These are phyloP conservation scores for Drosophila austrosaltans DNA, from an alignment of 2,888 invertebrate species.

Conservation along the genomic window DNA sequence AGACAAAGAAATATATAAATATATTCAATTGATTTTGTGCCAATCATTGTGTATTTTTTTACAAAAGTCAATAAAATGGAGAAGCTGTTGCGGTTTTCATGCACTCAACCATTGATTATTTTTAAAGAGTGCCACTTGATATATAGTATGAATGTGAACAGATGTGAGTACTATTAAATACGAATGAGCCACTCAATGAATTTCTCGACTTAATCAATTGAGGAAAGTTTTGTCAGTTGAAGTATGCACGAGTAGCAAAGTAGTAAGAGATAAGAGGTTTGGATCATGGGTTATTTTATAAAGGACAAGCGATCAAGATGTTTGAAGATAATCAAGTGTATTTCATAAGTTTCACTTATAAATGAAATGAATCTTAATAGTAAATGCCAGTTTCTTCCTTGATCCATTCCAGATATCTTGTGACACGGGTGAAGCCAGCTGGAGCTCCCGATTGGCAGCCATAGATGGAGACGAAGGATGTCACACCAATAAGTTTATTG, in stretches of 20 bases:
- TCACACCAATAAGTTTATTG: conserved; percentile 55
- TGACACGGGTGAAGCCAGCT: conserved; percentile 38
- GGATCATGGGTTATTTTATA: too few species aligned
- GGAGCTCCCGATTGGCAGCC: conserved; percentile 41
- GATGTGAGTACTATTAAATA: background rate
- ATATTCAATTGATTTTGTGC: background rate
- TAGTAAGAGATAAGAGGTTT: background rate
- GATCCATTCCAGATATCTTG: conserved; percentile 39
- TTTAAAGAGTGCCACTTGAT: background rate
- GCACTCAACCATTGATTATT: background rate
- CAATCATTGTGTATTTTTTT: background rate
- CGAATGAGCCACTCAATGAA: background rate
- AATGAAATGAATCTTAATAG: conserved; percentile 12
- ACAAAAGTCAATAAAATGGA: background rate
- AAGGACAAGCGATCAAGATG: background rate
- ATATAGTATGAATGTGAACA: background rate
- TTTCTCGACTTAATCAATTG: background rate
- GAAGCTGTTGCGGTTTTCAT: background rate
- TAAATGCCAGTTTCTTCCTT: conserved; percentile 38
- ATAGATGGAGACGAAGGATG: conserved; percentile 48
- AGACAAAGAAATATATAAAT: background rate
- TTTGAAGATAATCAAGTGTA: background rate
- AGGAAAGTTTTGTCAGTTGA: background rate
- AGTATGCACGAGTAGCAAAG: background rate
- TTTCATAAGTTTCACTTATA: background rate